These are phyloP conservation scores for Pyrgilauda ruficollis DNA, from an alignment of 2,113 vertebrate species.

Conservation along the genomic window DNA sequence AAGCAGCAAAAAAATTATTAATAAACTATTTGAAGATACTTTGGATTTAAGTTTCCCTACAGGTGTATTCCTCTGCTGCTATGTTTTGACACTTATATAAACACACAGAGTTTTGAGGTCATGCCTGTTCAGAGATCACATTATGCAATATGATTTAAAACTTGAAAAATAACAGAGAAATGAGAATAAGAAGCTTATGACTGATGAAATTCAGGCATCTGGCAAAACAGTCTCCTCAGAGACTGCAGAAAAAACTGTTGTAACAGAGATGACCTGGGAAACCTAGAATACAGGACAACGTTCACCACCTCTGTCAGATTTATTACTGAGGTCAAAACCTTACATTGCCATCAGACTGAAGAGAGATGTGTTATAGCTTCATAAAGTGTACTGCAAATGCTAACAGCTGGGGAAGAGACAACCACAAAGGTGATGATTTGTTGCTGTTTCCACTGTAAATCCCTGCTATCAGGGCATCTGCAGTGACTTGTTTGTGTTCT, in stretches of 20 bases:
- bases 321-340: not conserved
- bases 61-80: not conserved
- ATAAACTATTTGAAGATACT: not conserved
- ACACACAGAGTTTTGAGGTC: not conserved
- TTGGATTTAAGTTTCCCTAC: not conserved
- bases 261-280: not conserved
- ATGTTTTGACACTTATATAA: not conserved
- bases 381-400: not conserved
- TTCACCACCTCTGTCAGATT: not conserved
- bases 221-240: not conserved
- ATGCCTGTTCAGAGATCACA: not conserved
- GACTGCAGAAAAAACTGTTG: not conserved
- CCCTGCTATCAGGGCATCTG: not conserved
- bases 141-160: slow-evolving; percentile 16
- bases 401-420: not conserved
- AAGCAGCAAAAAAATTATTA: not conserved
- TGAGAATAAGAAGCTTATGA: not conserved
- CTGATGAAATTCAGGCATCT: slow-evolving; percentile 21
- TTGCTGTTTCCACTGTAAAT: not conserved
- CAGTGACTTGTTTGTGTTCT: not conserved
- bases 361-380: not conserved
- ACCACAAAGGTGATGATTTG: not conserved
- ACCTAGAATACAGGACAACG: not conserved
- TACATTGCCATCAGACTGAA: not conserved
- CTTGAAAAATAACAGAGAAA: slow-evolving; percentile 9